Conservation (phyloP, 2,113 vertebrate species). For the Opisthocomus hoazin region DNA sequence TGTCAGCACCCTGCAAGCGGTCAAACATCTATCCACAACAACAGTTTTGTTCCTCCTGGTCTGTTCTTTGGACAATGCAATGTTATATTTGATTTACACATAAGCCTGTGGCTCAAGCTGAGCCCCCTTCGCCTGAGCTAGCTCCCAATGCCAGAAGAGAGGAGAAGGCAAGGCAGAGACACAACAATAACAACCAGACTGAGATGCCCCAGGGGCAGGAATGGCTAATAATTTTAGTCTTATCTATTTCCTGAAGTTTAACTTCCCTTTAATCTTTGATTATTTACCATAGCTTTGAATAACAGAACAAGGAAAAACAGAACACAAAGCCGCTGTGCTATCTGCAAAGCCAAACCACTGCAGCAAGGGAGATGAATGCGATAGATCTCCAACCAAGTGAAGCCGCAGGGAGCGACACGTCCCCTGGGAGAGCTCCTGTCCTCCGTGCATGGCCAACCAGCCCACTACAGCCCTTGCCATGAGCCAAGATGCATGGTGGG, state of each 20-base stretch:
- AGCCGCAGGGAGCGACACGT: not conserved
- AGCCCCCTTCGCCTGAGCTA: rapidly evolving
- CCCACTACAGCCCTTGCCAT: not conserved
- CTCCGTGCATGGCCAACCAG: not conserved
- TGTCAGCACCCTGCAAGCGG: not conserved
- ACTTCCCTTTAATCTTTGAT: not conserved
- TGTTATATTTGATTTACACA: not conserved
- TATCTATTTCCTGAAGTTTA: not conserved
- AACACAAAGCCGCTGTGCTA: not conserved
- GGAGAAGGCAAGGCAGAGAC: not conserved
- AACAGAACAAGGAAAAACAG: not conserved
- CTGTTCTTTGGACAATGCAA: not conserved
- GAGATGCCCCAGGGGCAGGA: not conserved
- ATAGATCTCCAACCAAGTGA: not conserved
- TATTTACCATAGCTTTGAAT: not conserved
- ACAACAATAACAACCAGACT: no score
- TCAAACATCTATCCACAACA: not conserved
- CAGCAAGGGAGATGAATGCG: not conserved
- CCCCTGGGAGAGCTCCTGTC: not conserved
- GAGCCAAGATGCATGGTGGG: not conserved
- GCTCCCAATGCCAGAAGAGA: not conserved
- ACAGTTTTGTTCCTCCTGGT: not conserved
- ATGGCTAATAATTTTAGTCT: not conserved
- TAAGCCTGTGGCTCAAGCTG: not conserved
- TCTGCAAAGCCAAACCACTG: not conserved